A percentile compares a stretch with the other conserved stretches of the same genome.
phyloP scores from a whole-genome alignment of 2,797 vertebrate species.

The Passerculus sandwichensis region DNA sequence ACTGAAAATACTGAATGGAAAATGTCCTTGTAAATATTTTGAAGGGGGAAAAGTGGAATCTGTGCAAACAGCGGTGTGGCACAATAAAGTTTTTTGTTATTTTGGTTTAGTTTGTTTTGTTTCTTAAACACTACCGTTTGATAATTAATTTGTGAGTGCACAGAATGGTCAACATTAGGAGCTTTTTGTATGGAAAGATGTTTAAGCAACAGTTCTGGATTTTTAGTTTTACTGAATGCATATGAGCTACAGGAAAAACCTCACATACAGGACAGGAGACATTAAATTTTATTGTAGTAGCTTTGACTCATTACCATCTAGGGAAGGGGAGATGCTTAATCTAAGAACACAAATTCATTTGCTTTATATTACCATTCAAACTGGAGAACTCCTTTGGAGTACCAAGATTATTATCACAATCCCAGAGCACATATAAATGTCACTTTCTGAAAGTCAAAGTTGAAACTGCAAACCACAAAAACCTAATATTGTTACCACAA shows the following conservation, averaged over 20 bases:
- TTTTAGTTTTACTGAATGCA: neutral
- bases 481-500: conserved; percentile 44
- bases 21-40: conserved; percentile 7
- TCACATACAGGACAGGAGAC: neutral
- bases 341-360: conserved; percentile 51
- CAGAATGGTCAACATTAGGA: neutral
- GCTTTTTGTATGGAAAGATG: neutral
- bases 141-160: neutral
- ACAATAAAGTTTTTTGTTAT: fast-evolving
- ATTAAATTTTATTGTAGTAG: conserved; percentile 24
- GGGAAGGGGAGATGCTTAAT: conserved; percentile 19
- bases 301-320: conserved; percentile 29
- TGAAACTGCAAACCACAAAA: conserved; percentile 55
- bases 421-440: conserved; percentile 19
- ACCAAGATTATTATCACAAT: conserved; percentile 42
- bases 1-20: neutral
- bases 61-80: neutral
- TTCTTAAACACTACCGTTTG: neutral
- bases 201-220: neutral
- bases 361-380: conserved; percentile 42
- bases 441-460: conserved; percentile 46
- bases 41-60: neutral
- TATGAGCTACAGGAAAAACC: neutral
- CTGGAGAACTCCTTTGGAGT: conserved; percentile 40
- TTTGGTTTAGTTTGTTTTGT: neutral